phyloP scores from a whole-genome alignment of 2,888 invertebrate genomes.

The Parelbella ahira region DNA sequence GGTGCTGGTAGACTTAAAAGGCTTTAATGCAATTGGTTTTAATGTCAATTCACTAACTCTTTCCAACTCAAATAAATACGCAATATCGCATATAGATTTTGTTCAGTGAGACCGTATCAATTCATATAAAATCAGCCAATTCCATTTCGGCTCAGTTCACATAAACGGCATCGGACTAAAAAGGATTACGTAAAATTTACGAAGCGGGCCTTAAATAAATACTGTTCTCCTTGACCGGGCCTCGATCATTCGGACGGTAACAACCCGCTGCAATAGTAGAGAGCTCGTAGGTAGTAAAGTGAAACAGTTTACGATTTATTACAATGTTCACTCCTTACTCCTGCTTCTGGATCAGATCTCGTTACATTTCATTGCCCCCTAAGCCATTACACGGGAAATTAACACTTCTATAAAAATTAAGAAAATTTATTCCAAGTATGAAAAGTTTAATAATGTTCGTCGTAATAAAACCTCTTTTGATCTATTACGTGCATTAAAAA shows the following conservation, averaged over 20 bases:
- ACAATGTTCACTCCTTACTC: neutral
- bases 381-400: too few species aligned
- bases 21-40: too few species aligned
- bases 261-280: conserved; percentile 12
- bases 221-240: conserved; percentile 24
- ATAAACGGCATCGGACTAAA: conserved; percentile 17
- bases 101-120: too few species aligned
- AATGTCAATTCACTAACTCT: too few species aligned
- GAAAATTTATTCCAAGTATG: too few species aligned
- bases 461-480: neutral
- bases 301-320: conserved; percentile 7
- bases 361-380: too few species aligned
- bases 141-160: conserved; percentile 12
- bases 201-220: conserved; percentile 19
- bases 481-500: conserved; percentile 1
- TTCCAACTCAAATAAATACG: too few species aligned
- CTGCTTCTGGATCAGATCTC: conserved; percentile 6
- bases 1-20: too few species aligned
- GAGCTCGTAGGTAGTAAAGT: conserved; percentile 4
- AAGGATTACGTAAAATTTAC: conserved; percentile 22
- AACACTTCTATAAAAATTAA: too few species aligned
- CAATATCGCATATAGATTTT: too few species aligned
- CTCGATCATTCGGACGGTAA: conserved; percentile 19
- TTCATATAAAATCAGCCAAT: conserved; percentile 20
- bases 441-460: too few species aligned